These are phyloP conservation scores for Lethenteron camtschaticum DNA, from an alignment of 2,113 vertebrate genomes.

Conservation along the genomic window DNA sequence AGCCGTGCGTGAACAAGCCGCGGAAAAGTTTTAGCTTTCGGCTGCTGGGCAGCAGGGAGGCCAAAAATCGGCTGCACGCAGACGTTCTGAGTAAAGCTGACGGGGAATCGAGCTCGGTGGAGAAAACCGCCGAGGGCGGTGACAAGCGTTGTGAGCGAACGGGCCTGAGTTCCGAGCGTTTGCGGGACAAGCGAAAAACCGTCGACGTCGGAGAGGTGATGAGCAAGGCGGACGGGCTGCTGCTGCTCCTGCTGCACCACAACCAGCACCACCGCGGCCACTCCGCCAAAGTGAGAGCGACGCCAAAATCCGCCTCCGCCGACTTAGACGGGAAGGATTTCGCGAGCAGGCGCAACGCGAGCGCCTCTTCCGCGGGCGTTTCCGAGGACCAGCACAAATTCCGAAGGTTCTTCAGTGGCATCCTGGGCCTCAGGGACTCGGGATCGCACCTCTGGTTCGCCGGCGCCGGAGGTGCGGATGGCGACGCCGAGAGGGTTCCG, in stretches of 20 bases:
- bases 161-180: neutral
- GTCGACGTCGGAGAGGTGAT: neutral
- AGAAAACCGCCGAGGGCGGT: neutral
- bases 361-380: neutral
- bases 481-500: too few relatives aligned
- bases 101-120: neutral
- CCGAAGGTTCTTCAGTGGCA: neutral
- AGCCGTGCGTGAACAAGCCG: neutral
- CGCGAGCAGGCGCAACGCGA: neutral
- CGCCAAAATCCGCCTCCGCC: neutral
- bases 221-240: neutral
- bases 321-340: neutral
- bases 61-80: neutral
- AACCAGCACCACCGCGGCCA: neutral
- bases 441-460: neutral
- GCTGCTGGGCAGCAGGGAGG: neutral
- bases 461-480: too few relatives aligned
- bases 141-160: neutral
- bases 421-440: neutral
- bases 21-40: slow-evolving; percentile 5
- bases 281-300: neutral
- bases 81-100: neutral
- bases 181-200: neutral
- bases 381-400: neutral
- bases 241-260: neutral